phyloP scores from a whole-genome alignment of 2,888 invertebrate species.

The Phania funesta region DNA sequence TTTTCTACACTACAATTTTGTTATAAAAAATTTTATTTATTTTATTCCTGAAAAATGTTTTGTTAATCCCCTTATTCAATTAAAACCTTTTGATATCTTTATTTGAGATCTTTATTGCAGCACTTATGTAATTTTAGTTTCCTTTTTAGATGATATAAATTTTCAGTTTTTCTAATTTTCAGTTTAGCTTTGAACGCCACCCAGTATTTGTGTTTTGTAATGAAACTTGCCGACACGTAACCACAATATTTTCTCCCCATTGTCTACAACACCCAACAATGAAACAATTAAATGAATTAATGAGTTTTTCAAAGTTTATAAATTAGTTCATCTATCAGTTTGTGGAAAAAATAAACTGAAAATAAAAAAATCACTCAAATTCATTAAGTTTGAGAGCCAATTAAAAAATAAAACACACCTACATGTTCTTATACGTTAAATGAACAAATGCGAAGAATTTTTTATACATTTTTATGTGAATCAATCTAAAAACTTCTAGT shows the following conservation, averaged over 20 bases:
- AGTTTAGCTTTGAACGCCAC: slow-evolving; percentile 47
- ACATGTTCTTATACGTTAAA: no score
- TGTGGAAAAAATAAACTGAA: background rate
- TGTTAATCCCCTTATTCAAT: slow-evolving; percentile 14
- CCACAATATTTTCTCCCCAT: slow-evolving; percentile 24
- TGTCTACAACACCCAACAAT: slow-evolving; percentile 40
- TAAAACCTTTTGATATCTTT: slow-evolving; percentile 42
- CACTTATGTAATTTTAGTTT: slow-evolving; percentile 51
- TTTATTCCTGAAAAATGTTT: slow-evolving; percentile 1
- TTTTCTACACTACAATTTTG: background rate
- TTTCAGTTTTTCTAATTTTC: slow-evolving; percentile 24
- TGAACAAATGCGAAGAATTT: no score
- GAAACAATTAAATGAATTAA: slow-evolving; percentile 56
- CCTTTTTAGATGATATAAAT: slow-evolving; percentile 31
- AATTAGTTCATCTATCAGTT: slow-evolving; percentile 36
- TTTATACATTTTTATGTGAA: no score
- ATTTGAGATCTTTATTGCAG: slow-evolving; percentile 50
- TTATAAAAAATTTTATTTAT: background rate
- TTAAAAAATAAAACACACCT: slow-evolving; percentile 6
- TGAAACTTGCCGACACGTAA: slow-evolving; percentile 50
- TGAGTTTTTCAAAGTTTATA: slow-evolving; percentile 48
- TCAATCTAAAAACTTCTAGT: no score
- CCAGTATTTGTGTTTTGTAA: slow-evolving; percentile 25
- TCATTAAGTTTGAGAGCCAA: slow-evolving; percentile 41
- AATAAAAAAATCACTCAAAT: slow-evolving; percentile 22